Evolutionary conservation across 2,888 invertebrate genomes (phyloP).

Genomic region (Sialis fuliginosa): DNA sequence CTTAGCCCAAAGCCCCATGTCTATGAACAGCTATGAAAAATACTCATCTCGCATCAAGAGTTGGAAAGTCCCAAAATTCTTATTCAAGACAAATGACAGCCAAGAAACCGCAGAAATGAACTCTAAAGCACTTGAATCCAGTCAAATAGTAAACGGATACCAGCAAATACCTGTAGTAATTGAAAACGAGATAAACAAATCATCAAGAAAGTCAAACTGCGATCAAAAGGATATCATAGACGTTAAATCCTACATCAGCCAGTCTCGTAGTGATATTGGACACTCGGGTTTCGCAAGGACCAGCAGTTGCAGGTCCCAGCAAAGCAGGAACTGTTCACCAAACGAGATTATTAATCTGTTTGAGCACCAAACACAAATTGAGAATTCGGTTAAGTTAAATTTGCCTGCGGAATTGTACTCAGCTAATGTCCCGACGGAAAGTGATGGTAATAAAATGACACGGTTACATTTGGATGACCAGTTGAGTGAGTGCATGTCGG

Average conservation of each 20-base stretch:
- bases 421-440: constrained; percentile 18
- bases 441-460: constrained; percentile 17
- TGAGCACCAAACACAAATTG: constrained; percentile 28
- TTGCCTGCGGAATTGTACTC: constrained; percentile 12
- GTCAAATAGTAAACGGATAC: constrained; percentile 26
- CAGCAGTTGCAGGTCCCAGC: constrained; percentile 50
- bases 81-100: constrained; percentile 35
- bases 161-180: constrained; percentile 48
- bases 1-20: constrained; percentile 46
- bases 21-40: constrained; percentile 40
- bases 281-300: constrained; percentile 34
- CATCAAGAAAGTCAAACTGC: constrained; percentile 5
- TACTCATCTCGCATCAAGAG: constrained; percentile 34
- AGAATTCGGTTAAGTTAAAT: constrained; percentile 20
- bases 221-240: constrained; percentile 41
- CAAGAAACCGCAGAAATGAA: constrained; percentile 20
- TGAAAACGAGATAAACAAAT: constrained; percentile 25
- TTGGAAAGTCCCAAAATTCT: constrained; percentile 52
- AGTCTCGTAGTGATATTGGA: constrained; percentile 50
- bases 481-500: constrained; percentile 54
- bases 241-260: constrained; percentile 53
- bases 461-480: constrained; percentile 35
- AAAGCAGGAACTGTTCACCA: constrained; percentile 35
- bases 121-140: background rate
- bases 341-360: constrained; percentile 22